Evolutionary conservation across 1,140 invertebrate species (phyloP), one percentile per base, ranked within the genome.

Genomic region (Cryptotermes secundus): DNA sequence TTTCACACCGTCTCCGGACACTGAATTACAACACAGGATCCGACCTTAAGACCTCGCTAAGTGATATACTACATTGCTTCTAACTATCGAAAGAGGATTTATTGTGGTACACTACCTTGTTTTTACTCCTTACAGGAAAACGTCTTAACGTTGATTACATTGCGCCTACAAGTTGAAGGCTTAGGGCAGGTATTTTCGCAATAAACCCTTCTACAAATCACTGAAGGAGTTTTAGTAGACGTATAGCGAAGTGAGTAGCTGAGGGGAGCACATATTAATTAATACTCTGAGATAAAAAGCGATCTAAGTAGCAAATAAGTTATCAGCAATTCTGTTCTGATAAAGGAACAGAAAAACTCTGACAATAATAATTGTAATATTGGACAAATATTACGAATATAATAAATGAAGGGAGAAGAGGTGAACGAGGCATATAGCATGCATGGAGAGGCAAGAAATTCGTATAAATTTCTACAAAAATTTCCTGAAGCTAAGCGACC

Each of bases 191-290:
- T 72, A 72, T 72, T 72, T 72, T 72, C 59, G 59, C n/a, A 72
- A 72, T 72, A 72, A 72, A 72, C 59, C 59, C 59, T 31, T 72
- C 59, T 72, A 72, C 59, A 72, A 72, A 72, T 72, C 59, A 72
- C 26, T 10, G n/a, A 31, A 72, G 59, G 26, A 72, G 45, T 49
- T 72, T 10, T 72, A 16, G 0, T n/a, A 72, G 59, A 31, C 59
- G 26, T 14, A 72, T 26, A 31, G 31, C 10, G 59, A 31, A 2
- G 59, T 3, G 45, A 19, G 1, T 49, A 19, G 9, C 22, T 3
- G 3, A 19, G 19, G 22, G 10, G 45, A 14, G 45, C 19, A 22
- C 45, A 49, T 49, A 49, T 49, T 49, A 49, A 49, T 49, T 49
- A 19, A 49, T 19, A 49, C 9, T 49, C 1, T 49, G 45, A 19